Evolutionary conservation across 2,888 invertebrate species (phyloP).

Genomic region (Dysmachus trigonus): DNA sequence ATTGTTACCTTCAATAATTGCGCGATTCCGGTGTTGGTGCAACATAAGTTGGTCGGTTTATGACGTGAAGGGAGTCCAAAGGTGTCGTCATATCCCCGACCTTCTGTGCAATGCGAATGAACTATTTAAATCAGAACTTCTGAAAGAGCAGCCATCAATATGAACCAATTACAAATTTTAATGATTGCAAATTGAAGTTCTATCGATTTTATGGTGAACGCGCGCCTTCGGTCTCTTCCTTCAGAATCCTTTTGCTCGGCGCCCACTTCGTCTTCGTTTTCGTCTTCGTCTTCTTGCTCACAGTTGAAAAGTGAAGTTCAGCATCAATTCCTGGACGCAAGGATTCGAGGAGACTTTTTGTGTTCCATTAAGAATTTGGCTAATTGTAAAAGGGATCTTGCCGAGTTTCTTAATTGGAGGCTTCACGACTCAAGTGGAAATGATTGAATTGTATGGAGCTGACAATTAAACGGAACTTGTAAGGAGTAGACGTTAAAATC

Average conservation of each 20-base stretch:
- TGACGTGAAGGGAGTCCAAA: not conserved
- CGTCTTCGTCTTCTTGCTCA: not conserved
- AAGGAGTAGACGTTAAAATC: not conserved
- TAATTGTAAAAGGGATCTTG: conserved; percentile 34
- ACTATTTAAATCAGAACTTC: not conserved
- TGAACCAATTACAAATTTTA: conserved; percentile 23
- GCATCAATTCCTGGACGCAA: not conserved
- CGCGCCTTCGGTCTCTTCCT: conserved; percentile 1
- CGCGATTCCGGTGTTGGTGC: not conserved
- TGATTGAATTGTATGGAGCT: conserved; percentile 15
- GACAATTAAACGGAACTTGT: not conserved
- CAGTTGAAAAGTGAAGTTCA: conserved; percentile 6
- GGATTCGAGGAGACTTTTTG: conserved; percentile 1
- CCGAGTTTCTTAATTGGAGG: conserved; percentile 29
- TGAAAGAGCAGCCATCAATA: conserved; percentile 2
- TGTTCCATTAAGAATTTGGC: conserved; percentile 38
- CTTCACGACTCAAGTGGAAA: conserved; percentile 8
- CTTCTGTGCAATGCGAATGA: not conserved
- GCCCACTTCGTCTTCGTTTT: not conserved
- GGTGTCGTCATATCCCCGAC: not conserved
- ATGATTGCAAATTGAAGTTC: conserved; percentile 28
- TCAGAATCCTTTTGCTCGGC: not conserved
- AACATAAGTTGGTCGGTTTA: not conserved
- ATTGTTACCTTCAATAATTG: not conserved
- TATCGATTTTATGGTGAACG: conserved; percentile 15